phyloP scores from a whole-genome alignment of 2,888 invertebrate species.

The Ischnus inquisitorius region DNA sequence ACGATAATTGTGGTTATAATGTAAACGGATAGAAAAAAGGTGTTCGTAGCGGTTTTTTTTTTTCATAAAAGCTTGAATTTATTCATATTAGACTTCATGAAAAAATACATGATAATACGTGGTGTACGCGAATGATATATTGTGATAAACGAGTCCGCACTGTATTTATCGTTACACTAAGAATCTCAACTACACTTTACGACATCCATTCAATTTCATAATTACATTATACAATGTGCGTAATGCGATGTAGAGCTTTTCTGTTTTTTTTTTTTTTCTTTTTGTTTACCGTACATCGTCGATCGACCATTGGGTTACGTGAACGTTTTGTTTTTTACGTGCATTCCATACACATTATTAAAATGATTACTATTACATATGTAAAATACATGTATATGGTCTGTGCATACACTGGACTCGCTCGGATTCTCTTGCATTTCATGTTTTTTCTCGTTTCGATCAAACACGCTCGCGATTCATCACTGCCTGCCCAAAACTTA shows the following conservation, averaged over 20 bases:
- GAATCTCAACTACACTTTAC: slow-evolving; percentile 53
- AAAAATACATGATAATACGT: slow-evolving; percentile 84
- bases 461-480: slow-evolving; percentile 69
- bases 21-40: not conserved
- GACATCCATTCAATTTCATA: slow-evolving; percentile 66
- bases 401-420: slow-evolving; percentile 66
- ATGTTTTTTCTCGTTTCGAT: not conserved
- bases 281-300: slow-evolving; percentile 9
- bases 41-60: slow-evolving; percentile 1
- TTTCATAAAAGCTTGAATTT: slow-evolving; percentile 77
- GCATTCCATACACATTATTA: slow-evolving; percentile 69
- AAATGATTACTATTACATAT: slow-evolving; percentile 68
- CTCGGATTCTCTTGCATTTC: slow-evolving; percentile 51
- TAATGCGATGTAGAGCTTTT: slow-evolving; percentile 59
- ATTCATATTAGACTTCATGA: slow-evolving; percentile 82
- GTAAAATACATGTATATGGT: slow-evolving; percentile 63
- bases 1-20: not conserved
- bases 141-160: slow-evolving; percentile 65
- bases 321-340: slow-evolving; percentile 49
- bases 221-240: slow-evolving; percentile 70
- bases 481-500: slow-evolving; percentile 62
- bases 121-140: slow-evolving; percentile 76
- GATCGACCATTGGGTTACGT: slow-evolving; percentile 59
- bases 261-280: slow-evolving; percentile 2
- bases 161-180: slow-evolving; percentile 59